Conservation (phyloP, 1,140 invertebrate genomes). For the Eueides isabella region DNA sequence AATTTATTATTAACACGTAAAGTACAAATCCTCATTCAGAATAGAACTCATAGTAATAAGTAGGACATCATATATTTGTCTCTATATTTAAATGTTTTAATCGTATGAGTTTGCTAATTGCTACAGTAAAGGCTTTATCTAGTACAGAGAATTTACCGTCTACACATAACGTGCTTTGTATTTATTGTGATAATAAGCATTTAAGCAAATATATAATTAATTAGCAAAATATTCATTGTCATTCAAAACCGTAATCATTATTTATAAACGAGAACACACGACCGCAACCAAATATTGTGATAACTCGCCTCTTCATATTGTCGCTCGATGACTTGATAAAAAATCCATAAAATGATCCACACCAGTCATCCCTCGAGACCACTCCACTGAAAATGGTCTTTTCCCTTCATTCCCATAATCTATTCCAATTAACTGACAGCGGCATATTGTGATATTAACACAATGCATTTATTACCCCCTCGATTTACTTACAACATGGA, state of each 20-base stretch:
- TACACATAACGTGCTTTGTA: too few species aligned
- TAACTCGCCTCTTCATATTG: slow-evolving; percentile 69
- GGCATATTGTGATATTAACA: slow-evolving; percentile 81
- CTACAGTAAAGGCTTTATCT: not conserved
- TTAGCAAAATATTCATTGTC: not conserved
- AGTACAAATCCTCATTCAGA: too few species aligned
- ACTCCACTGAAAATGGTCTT: slow-evolving; percentile 55
- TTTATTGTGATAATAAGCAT: not conserved
- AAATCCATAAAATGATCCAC: slow-evolving; percentile 68
- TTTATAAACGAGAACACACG: slow-evolving; percentile 62
- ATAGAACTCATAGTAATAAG: not conserved
- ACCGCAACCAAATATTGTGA: slow-evolving; percentile 77
- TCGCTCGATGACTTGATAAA: slow-evolving; percentile 80
- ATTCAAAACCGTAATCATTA: slow-evolving; percentile 35
- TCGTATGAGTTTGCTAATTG: too few species aligned
- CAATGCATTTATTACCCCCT: slow-evolving; percentile 71
- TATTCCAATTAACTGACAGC: slow-evolving; percentile 82
- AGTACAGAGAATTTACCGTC: not conserved
- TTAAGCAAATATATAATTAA: not conserved
- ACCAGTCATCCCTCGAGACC: slow-evolving; percentile 62
- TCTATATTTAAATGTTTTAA: too few species aligned
- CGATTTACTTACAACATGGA: slow-evolving; percentile 17
- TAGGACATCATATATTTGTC: not conserved
- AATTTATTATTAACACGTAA: too few species aligned
- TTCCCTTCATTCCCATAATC: slow-evolving; percentile 80